Conservation (phyloP, 2,888 invertebrate genomes). For the Eutolmus rufibarbis region DNA sequence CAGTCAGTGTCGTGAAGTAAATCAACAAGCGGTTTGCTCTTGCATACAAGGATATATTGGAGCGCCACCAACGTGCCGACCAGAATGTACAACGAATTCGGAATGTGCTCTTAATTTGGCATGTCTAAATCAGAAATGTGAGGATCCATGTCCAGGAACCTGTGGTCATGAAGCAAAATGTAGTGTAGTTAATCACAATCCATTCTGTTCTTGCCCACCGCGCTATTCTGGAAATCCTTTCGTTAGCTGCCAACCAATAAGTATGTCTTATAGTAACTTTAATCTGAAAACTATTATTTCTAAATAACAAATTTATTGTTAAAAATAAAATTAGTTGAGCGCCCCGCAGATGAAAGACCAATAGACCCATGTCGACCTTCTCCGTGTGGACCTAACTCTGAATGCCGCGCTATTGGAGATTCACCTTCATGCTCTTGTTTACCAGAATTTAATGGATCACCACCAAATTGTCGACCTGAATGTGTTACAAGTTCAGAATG, state of each 20-base stretch:
- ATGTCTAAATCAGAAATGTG: slow-evolving; percentile 76
- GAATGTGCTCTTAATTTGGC: slow-evolving; percentile 74
- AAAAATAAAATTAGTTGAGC: slow-evolving; percentile 50
- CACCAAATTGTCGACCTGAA: slow-evolving; percentile 73
- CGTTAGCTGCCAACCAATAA: slow-evolving; percentile 65
- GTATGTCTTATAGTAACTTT: slow-evolving; percentile 50
- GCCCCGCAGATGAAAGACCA: slow-evolving; percentile 52
- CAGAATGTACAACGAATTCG: slow-evolving; percentile 75
- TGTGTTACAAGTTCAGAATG: slow-evolving; percentile 72
- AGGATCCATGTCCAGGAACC: slow-evolving; percentile 77
- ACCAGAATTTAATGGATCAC: slow-evolving; percentile 67
- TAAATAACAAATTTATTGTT: not conserved
- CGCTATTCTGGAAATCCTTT: slow-evolving; percentile 77
- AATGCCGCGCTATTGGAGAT: slow-evolving; percentile 66
- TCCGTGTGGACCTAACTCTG: slow-evolving; percentile 78
- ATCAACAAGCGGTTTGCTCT: slow-evolving; percentile 71
- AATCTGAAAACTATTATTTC: not conserved
- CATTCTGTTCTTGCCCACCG: slow-evolving; percentile 73
- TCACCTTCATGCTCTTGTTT: slow-evolving; percentile 67
- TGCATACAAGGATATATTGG: slow-evolving; percentile 72
- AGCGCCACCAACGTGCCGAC: slow-evolving; percentile 75
- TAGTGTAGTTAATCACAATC: slow-evolving; percentile 76
- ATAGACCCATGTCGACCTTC: slow-evolving; percentile 68
- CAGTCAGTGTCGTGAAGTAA: slow-evolving; percentile 71
- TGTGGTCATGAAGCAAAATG: slow-evolving; percentile 77